Base-by-base conservation (phyloP, 2,113 vertebrate species). In the Tauraco erythrolophus region DNA sequence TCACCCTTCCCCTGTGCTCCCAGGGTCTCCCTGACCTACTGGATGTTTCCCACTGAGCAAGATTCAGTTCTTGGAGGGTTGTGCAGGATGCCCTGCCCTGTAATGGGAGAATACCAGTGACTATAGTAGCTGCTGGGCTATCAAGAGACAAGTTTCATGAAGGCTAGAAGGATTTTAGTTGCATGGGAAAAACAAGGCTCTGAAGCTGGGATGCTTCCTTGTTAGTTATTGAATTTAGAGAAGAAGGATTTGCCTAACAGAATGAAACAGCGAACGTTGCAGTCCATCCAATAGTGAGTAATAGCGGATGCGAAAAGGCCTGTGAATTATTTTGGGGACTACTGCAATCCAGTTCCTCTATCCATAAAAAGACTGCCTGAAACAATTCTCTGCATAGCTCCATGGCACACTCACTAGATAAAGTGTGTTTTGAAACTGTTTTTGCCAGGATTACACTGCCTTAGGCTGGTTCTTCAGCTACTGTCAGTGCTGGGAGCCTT, bases 371-470 rank as follows among this genome's bases (percentile, higher is more conserved):
- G 45, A 14, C 62, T 58, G 35, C 66, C 28, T 30, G 37, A 76
- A 88, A 82, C 74, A 92, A 72, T 76, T 76, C 53, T 70, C 84
- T 72, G 81, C 66, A 33, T 45, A 62, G 78, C 84, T 89, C 45
- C 43, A 65, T 90, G 93, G 65, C 89, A 89, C 51, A 60, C 53
- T 82, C 43, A 11, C 35, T 15, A 82, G 84, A 92, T 72, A 37
- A 96, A 96, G 70, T 43, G 61, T 89, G 82, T 57, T 95, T 93
- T 82, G 74, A 88, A 94, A 22, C 41, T 41, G 35, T 45, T 94
- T 88, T 84, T 84, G 84, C 87, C 84, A 83, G 61, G 28, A 94
- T 76, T 65, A 12, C 50, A 60, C 43, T 65, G 81, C 53, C 54
- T 69, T 31, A 50, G 74, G 92, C 81, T 82, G 78, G n/a, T 79